Evolutionary conservation across 2,797 vertebrate genomes (phyloP).

Genomic region (Distichodus sexfasciatus): DNA sequence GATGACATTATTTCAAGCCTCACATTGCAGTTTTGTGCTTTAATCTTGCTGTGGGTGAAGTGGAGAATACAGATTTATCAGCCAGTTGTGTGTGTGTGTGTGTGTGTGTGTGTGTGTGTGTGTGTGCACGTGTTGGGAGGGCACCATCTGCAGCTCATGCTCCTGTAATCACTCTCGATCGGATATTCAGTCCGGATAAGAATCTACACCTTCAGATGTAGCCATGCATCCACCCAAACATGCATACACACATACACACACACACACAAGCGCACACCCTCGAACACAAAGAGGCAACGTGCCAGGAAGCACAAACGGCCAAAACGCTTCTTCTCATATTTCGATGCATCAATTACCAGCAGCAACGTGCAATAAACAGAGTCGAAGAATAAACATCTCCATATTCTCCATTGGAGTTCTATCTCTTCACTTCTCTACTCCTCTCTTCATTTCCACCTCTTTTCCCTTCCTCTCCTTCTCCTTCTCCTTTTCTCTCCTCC

Average conservation of each 20-base stretch:
- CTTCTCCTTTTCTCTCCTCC: too few species aligned
- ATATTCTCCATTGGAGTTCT: too few species aligned
- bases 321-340: neutral
- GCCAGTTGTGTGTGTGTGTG: neutral
- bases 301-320: neutral
- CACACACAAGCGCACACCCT: neutral
- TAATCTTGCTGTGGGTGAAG: neutral
- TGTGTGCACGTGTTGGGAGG: slow-evolving; percentile 17
- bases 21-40: slow-evolving; percentile 30
- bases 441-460: too few species aligned
- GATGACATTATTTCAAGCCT: slow-evolving; percentile 7
- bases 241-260: slow-evolving; percentile 19
- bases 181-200: slow-evolving; percentile 25
- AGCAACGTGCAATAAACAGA: neutral
- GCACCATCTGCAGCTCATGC: slow-evolving; percentile 27
- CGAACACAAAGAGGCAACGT: too few species aligned
- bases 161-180: slow-evolving; percentile 33
- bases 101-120: neutral
- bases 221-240: neutral
- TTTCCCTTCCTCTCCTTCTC: too few species aligned
- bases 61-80: slow-evolving; percentile 12
- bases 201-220: neutral
- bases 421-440: too few species aligned
- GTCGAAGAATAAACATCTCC: too few species aligned
- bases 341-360: neutral